Evolutionary conservation across 2,888 invertebrate species (phyloP).

Genomic region (Busseola fusca): DNA sequence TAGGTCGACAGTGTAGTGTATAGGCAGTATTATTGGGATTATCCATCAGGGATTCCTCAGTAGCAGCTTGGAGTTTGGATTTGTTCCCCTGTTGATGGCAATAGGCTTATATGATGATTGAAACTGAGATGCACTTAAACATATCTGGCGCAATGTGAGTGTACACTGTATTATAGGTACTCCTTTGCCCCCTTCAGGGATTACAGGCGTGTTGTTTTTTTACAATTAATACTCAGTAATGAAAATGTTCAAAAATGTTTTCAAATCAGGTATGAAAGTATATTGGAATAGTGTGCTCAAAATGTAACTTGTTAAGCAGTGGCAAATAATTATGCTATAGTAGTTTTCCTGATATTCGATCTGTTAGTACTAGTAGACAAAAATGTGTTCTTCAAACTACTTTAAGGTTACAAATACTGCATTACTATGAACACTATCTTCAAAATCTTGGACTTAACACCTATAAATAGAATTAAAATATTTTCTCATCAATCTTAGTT

Average conservation of each 20-base stretch:
- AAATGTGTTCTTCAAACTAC: conserved; percentile 3
- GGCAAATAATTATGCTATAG: background rate
- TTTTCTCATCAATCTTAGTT: background rate
- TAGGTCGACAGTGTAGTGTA: no score
- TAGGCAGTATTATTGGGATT: background rate
- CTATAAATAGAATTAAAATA: background rate
- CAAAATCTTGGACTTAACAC: background rate
- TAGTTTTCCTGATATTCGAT: background rate
- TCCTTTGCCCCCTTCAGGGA: background rate
- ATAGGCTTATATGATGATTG: no score
- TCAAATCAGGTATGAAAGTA: background rate
- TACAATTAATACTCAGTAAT: no score
- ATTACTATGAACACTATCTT: background rate
- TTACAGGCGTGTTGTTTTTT: background rate
- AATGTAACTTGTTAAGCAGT: background rate
- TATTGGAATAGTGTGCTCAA: background rate
- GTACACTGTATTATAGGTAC: background rate
- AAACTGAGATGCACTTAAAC: no score
- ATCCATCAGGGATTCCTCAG: no score
- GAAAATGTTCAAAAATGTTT: background rate
- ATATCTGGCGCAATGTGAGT: background rate
- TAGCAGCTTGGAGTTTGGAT: background rate
- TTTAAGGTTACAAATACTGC: conserved; percentile 16
- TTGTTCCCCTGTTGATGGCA: no score
- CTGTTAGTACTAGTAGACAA: background rate